These are phyloP conservation scores for Abscondita cerata DNA, from an alignment of 2,888 invertebrate species.

Conservation along the genomic window DNA sequence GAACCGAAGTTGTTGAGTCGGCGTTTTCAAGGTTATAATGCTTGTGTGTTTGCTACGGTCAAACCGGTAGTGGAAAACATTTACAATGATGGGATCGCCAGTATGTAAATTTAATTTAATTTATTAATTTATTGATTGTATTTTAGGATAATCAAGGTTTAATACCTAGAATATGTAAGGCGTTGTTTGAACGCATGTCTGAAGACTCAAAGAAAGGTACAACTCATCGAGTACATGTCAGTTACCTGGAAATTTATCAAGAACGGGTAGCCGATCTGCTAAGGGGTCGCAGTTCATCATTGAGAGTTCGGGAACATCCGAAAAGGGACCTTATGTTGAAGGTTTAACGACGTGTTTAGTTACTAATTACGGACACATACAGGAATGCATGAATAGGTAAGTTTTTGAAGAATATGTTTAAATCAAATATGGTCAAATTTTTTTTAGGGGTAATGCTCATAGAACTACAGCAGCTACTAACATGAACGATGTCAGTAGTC, in stretches of 20 bases:
- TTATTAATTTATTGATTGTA: too few species aligned
- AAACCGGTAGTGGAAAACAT: constrained; percentile 93
- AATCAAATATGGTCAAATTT: too few species aligned
- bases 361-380: constrained; percentile 85
- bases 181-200: constrained; percentile 81
- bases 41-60: constrained; percentile 93
- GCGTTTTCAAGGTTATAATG: constrained; percentile 86
- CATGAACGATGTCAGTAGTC: constrained; percentile 91
- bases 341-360: constrained; percentile 85
- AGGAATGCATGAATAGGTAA: constrained; percentile 65
- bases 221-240: constrained; percentile 85
- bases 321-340: constrained; percentile 81
- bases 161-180: constrained; percentile 86
- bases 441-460: constrained; percentile 77
- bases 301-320: constrained; percentile 78
- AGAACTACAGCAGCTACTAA: constrained; percentile 89
- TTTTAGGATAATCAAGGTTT: constrained; percentile 77
- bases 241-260: constrained; percentile 70
- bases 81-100: constrained; percentile 88
- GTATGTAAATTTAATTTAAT: too few species aligned
- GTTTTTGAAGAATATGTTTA: too few species aligned
- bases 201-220: constrained; percentile 82
- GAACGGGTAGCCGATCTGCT: constrained; percentile 76
- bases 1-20: constrained; percentile 81
- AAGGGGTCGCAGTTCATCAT: constrained; percentile 57